A percentile compares a stretch with the other conserved stretches of the same genome.
These are phyloP conservation scores for Myiopsitta monachus DNA, from an alignment of 2,113 vertebrate genomes.

Conservation along the genomic window DNA sequence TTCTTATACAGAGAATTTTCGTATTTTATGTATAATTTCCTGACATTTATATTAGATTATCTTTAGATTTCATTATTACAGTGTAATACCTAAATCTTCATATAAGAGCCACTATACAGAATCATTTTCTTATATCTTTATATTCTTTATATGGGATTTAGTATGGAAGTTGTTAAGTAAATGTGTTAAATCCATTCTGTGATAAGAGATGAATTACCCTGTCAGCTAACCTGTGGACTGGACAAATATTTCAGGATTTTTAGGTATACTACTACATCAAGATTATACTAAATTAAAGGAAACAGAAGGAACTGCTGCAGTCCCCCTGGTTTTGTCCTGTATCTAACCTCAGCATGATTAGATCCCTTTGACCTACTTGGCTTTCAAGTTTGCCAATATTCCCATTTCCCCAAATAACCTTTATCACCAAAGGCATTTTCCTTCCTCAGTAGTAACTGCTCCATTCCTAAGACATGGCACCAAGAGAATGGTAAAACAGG, in stretches of 20 bases:
- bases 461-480: neutral
- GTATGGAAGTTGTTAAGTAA: neutral
- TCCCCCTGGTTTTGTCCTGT: neutral
- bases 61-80: neutral
- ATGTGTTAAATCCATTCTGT: neutral
- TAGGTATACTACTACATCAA: neutral
- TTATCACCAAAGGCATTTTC: neutral
- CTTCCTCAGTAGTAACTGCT: neutral
- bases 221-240: neutral
- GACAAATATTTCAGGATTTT: neutral
- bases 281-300: neutral
- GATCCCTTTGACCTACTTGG: neutral
- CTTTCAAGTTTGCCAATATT: neutral
- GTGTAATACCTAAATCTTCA: neutral
- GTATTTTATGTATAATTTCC: neutral
- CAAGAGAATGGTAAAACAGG: neutral
- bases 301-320: neutral
- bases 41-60: neutral
- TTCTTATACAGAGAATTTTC: neutral
- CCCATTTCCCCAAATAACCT: neutral
- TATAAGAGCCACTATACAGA: neutral
- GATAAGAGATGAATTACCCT: neutral
- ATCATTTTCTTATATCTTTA: neutral
- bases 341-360: neutral
- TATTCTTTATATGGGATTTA: neutral